These are phyloP conservation scores for Apis laboriosa DNA, from an alignment of 1,140 invertebrate species.

Conservation along the genomic window DNA sequence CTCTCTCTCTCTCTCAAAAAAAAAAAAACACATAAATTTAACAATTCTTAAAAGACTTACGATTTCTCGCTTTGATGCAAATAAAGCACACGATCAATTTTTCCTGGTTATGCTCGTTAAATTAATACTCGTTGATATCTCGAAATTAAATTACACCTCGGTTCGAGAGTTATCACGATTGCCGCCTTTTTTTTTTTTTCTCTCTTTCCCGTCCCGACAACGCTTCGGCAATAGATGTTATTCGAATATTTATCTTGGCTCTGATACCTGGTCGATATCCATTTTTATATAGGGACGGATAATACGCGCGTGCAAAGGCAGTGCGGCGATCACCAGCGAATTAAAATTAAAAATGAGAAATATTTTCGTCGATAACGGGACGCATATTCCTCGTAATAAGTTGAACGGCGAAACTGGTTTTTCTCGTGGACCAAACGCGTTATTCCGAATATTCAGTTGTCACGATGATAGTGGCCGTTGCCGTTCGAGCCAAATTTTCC, in stretches of 20 bases:
- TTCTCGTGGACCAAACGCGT: neutral
- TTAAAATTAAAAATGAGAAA: conserved; percentile 15
- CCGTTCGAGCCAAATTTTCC: conserved; percentile 11
- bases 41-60: neutral
- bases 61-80: neutral
- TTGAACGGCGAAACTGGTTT: neutral
- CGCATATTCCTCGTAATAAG: neutral
- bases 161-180: neutral
- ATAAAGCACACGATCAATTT: neutral
- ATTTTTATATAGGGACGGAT: conserved; percentile 18
- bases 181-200: neutral
- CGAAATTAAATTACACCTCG: neutral
- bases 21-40: conserved; percentile 1
- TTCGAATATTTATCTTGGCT: conserved; percentile 32
- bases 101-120: neutral
- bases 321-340: no score
- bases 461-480: neutral
- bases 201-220: neutral
- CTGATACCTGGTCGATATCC: conserved; percentile 13
- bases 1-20: neutral
- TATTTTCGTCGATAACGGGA: conserved; percentile 23
- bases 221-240: conserved; percentile 5
- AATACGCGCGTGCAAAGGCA: conserved; percentile 7
- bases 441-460: neutral
- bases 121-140: neutral